phyloP scores from a whole-genome alignment of 2,888 invertebrate genomes.

The Eucera pruinosa region DNA sequence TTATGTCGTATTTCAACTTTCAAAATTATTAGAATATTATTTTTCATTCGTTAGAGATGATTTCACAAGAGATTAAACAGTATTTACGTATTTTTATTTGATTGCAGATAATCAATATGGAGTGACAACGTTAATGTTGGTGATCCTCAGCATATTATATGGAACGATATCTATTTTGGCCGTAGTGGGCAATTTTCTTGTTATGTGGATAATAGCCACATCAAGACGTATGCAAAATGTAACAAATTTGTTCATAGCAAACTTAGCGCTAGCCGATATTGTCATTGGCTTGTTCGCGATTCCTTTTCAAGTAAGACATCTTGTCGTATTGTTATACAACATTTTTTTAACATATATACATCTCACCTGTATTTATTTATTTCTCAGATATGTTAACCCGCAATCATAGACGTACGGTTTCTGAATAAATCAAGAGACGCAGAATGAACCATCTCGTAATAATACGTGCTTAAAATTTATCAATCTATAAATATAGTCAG shows the following conservation, averaged over 20 bases:
- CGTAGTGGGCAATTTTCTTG: conserved; percentile 93
- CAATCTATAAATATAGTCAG: no score
- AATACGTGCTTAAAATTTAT: no score
- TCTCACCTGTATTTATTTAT: no score
- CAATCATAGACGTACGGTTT: no score
- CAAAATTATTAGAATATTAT: no score
- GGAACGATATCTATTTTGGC: conserved; percentile 93
- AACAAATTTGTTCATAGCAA: conserved; percentile 94
- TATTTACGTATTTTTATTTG: neutral
- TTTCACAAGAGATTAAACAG: no score
- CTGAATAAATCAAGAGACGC: no score
- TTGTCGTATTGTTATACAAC: neutral
- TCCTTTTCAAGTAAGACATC: conserved; percentile 88
- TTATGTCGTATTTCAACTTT: no score
- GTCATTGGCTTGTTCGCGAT: conserved; percentile 94
- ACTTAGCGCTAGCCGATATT: conserved; percentile 94
- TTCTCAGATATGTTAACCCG: no score
- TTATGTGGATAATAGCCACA: conserved; percentile 93
- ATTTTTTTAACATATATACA: no score
- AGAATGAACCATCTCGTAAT: no score
- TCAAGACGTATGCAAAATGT: conserved; percentile 92
- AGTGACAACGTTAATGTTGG: conserved; percentile 90
- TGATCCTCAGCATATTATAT: conserved; percentile 91
- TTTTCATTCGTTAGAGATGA: no score
- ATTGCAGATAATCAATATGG: conserved; percentile 88